Evolutionary conservation across 2,113 vertebrate species (phyloP).

Genomic region (Apodemus sylvaticus): DNA sequence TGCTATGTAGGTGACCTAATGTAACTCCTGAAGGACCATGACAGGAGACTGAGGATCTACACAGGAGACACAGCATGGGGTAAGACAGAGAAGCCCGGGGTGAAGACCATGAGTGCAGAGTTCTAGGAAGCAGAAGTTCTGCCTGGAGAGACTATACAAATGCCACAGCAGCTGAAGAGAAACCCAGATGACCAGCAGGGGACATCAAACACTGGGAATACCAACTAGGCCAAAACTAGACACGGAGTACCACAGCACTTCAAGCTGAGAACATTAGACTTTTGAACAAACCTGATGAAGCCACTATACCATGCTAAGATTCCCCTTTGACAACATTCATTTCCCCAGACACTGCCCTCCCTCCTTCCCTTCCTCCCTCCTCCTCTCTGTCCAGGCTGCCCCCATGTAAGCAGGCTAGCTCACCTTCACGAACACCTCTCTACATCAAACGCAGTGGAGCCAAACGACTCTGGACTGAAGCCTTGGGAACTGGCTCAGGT

Average conservation of each 20-base stretch:
- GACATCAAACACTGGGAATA: not conserved
- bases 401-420: no score
- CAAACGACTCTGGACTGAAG: not conserved
- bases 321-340: not conserved
- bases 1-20: not conserved
- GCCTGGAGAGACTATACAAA: no score
- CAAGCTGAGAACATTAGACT: not conserved
- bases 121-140: no score
- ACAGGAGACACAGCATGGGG: not conserved
- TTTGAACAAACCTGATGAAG: not conserved
- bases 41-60: not conserved
- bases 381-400: not conserved
- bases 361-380: no score
- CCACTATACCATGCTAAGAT: not conserved
- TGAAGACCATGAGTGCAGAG: no score
- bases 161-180: no score
- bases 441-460: not conserved
- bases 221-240: not conserved
- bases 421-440: no score
- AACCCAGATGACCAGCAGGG: not conserved
- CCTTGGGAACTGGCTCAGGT: not conserved
- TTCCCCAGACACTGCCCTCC: not conserved
- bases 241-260: not conserved
- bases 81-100: not conserved
- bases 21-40: not conserved